These are phyloP conservation scores for Tadarida brasiliensis DNA, from an alignment of 2,797 vertebrate genomes.

Conservation along the genomic window DNA sequence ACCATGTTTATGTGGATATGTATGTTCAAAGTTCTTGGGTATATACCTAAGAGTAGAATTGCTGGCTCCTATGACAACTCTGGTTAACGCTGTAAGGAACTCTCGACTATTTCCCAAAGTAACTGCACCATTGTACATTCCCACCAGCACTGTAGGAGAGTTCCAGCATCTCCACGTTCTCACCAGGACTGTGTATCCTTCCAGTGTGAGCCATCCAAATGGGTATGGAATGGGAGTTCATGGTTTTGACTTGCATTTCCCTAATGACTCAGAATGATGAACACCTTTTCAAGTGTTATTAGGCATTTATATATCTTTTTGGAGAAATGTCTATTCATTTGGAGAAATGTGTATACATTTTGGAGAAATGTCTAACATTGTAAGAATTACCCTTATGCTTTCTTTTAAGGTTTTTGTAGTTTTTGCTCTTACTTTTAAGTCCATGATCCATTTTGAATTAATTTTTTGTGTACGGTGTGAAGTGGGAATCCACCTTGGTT, in stretches of 20 bases:
- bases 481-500: neutral
- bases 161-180: neutral
- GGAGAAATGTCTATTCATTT: neutral
- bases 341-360: neutral
- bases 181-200: neutral
- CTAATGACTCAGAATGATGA: neutral
- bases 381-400: neutral
- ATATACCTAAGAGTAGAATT: neutral
- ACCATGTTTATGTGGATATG: too few relatives aligned
- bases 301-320: neutral
- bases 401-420: neutral
- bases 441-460: neutral
- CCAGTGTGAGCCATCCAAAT: neutral
- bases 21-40: too few relatives aligned
- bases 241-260: slow-evolving; percentile 18
- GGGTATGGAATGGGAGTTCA: neutral
- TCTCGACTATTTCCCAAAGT: neutral
- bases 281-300: neutral
- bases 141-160: neutral
- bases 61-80: neutral
- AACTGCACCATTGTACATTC: neutral
- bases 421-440: neutral
- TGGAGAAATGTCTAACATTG: neutral
- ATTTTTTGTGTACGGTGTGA: neutral
- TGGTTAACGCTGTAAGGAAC: neutral